Evolutionary conservation across 2,113 vertebrate genomes (phyloP).

Genomic region (Phylloscopus trochiloides): DNA sequence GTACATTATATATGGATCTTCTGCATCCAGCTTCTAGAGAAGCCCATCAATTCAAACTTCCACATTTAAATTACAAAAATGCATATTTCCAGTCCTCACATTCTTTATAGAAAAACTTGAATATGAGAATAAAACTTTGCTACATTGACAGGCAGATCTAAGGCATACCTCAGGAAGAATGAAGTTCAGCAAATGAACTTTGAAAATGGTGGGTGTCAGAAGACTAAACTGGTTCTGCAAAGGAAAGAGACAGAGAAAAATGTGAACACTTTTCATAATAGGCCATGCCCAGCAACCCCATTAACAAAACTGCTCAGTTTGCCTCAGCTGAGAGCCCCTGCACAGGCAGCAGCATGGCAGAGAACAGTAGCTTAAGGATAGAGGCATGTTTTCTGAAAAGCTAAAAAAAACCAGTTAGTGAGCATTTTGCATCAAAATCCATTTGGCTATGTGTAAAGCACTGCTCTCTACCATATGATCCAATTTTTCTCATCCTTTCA

Average conservation of each 20-base stretch:
- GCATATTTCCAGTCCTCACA: not conserved
- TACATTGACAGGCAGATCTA: not conserved
- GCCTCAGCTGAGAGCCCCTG: not conserved
- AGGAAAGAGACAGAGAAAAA: not conserved
- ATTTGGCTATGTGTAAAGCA: not conserved
- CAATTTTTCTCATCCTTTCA: not conserved
- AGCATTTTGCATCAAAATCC: not conserved
- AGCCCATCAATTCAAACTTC: not conserved
- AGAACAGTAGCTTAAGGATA: not conserved
- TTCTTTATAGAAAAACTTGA: not conserved
- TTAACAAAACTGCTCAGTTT: not conserved
- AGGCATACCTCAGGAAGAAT: not conserved
- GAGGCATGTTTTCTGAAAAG: not conserved
- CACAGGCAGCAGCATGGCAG: not conserved
- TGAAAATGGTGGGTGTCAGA: not conserved
- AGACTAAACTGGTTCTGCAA: not conserved
- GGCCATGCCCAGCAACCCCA: accelerated
- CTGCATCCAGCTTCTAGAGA: not conserved
- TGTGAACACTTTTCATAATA: not conserved
- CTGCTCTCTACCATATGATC: not conserved
- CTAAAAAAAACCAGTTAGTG: not conserved
- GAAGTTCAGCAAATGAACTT: not conserved
- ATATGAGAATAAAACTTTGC: not conserved
- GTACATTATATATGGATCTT: not conserved
- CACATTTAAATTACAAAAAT: not conserved